Evolutionary conservation across 2,113 vertebrate genomes (phyloP).

Genomic region (Columba janthina): DNA sequence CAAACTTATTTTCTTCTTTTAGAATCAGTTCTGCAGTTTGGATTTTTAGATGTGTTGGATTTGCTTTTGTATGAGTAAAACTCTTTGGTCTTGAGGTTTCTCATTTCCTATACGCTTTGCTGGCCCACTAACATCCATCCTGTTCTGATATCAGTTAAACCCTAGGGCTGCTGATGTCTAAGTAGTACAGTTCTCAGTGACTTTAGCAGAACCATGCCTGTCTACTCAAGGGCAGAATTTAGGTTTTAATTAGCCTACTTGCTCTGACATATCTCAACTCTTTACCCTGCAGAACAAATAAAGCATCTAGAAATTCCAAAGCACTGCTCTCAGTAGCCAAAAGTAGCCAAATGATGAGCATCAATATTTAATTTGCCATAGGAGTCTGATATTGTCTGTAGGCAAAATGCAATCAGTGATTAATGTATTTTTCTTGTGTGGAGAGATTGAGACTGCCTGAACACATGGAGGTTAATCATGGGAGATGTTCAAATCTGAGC

Average conservation of each 20-base stretch:
- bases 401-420: not conserved
- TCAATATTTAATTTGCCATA: not conserved
- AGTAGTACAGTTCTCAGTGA: not conserved
- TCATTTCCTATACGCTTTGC: not conserved
- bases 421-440: not conserved
- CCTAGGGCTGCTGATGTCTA: not conserved
- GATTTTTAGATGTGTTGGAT: not conserved
- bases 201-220: not conserved
- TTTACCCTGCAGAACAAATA: not conserved
- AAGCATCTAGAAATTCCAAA: slow-evolving; percentile 1
- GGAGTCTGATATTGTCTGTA: not conserved
- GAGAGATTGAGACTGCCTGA: not conserved
- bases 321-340: not conserved
- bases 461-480: not conserved
- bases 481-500: not conserved
- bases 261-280: not conserved
- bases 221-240: not conserved
- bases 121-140: not conserved
- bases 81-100: not conserved
- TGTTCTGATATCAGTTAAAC: not conserved
- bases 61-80: not conserved
- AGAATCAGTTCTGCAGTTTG: not conserved
- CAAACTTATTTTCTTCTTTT: not conserved
- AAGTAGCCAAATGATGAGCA: not conserved
- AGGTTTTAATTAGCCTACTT: not conserved